Conservation (phyloP, 64 coral and sea anemone genomes). For the Montipora cactus region DNA sequence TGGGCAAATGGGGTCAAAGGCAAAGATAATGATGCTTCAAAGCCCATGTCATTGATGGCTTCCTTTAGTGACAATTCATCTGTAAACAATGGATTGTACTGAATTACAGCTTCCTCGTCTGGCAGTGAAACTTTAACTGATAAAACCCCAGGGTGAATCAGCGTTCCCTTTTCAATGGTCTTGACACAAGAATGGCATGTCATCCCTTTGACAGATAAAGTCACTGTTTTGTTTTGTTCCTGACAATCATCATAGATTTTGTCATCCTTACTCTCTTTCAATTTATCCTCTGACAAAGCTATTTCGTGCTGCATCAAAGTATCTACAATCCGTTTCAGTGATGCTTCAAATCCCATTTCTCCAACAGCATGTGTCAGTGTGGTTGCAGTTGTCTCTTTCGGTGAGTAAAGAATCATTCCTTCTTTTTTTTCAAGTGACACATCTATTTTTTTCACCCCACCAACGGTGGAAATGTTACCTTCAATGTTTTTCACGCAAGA, state of each 20-base stretch:
- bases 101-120: conserved; percentile 79
- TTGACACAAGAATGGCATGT: conserved; percentile 93
- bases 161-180: conserved; percentile 77
- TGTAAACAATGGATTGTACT: conserved; percentile 49
- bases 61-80: conserved; percentile 66
- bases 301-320: conserved; percentile 58
- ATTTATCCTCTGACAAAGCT: neutral
- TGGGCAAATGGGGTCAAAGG: neutral
- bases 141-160: conserved; percentile 49
- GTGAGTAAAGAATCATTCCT: conserved; percentile 71
- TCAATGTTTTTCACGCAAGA: conserved; percentile 95
- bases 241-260: neutral
- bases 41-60: conserved; percentile 80
- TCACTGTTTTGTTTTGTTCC: conserved; percentile 46
- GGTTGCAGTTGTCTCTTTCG: conserved; percentile 63
- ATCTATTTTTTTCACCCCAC: conserved; percentile 73
- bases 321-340: conserved; percentile 82
- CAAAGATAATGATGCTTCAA: conserved; percentile 66
- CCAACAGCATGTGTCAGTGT: conserved; percentile 60
- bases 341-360: conserved; percentile 91
- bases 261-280: conserved; percentile 30
- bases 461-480: conserved; percentile 51
- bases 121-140: conserved; percentile 73
- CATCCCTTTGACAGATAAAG: conserved; percentile 78
- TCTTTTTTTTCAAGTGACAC: conserved; percentile 90